Conservation (phyloP, 2,888 invertebrate species). For the Luperina testacea region DNA sequence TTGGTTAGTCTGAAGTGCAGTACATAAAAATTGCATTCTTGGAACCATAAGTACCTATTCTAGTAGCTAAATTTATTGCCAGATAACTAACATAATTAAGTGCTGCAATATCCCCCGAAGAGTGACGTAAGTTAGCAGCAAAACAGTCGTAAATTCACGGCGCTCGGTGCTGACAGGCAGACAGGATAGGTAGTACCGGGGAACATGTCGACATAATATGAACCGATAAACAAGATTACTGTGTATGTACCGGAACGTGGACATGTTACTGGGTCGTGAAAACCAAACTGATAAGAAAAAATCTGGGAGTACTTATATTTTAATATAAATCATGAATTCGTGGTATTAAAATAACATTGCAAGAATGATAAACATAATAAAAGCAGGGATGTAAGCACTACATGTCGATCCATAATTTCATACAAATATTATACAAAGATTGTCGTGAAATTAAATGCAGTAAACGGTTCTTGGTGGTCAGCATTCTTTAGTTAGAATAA, state of each 20-base stretch:
- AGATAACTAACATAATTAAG: conserved; percentile 45
- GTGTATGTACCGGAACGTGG: conserved; percentile 38
- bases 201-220: conserved; percentile 70
- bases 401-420: conserved; percentile 19
- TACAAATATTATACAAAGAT: conserved; percentile 16
- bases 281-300: background rate
- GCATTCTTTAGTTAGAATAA: background rate
- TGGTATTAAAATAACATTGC: background rate
- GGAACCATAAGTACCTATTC: conserved; percentile 15
- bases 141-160: conserved; percentile 71
- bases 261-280: conserved; percentile 3
- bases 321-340: background rate
- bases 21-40: conserved; percentile 27
- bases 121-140: conserved; percentile 66
- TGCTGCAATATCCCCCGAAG: conserved; percentile 62
- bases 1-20: conserved; percentile 10
- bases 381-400: background rate
- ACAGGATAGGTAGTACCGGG: conserved; percentile 45
- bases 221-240: conserved; percentile 75
- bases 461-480: background rate
- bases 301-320: background rate
- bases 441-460: conserved; percentile 2
- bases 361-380: background rate
- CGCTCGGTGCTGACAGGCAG: conserved; percentile 47
- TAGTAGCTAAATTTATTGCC: conserved; percentile 28